phyloP scores from a whole-genome alignment of 2,113 vertebrate species.

The Bufo gargarizans region DNA sequence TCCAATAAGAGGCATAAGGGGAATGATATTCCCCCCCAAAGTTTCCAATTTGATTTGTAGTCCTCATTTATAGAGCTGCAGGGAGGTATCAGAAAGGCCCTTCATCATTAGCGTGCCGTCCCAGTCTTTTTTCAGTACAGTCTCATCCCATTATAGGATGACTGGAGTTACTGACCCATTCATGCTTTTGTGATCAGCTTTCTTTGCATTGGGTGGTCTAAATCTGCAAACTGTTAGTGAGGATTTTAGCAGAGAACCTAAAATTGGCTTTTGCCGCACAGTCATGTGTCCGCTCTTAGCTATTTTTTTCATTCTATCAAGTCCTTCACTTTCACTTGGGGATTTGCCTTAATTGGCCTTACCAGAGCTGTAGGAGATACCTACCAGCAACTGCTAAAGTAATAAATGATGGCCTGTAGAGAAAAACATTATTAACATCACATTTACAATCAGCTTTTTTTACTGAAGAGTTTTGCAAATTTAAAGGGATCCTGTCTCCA shows the following conservation, averaged over 20 bases:
- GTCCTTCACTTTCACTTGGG: background rate
- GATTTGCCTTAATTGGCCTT: background rate
- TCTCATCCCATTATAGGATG: background rate
- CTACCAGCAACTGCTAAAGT: background rate
- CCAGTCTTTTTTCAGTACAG: background rate
- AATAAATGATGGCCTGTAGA: background rate
- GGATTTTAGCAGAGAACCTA: background rate
- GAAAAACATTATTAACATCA: background rate
- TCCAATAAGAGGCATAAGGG: no score
- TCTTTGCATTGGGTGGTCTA: conserved; percentile 12
- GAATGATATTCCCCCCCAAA: no score
- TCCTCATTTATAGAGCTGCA: background rate
- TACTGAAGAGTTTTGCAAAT: no score
- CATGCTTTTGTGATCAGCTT: background rate
- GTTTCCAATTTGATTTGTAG: no score
- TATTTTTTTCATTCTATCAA: background rate
- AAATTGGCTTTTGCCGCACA: background rate
- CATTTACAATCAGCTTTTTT: background rate
- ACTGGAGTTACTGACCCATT: background rate
- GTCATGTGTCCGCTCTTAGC: background rate
- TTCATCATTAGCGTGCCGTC: background rate
- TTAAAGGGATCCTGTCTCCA: no score
- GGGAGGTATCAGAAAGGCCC: background rate
- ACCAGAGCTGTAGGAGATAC: background rate
- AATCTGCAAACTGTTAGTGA: conserved; percentile 7